Percentiles rank a stretch among this genome's conserved stretches.
These are phyloP conservation scores for Drosophila bipectinata DNA, from an alignment of 1,140 invertebrate species.

Conservation along the genomic window DNA sequence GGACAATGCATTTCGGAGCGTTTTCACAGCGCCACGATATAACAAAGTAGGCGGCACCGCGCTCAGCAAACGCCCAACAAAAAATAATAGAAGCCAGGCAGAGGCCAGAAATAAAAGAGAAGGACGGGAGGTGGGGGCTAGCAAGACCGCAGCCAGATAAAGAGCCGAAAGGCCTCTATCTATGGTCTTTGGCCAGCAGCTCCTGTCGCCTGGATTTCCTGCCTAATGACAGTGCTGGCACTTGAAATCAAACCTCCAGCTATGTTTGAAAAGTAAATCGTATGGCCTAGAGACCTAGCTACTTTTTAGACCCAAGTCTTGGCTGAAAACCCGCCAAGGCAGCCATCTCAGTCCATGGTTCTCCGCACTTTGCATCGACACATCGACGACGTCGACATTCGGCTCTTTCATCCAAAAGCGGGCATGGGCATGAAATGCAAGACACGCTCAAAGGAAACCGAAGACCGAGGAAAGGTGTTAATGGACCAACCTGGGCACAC, in stretches of 20 bases:
- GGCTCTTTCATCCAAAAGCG: conserved; percentile 29
- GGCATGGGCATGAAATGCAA: conserved; percentile 36
- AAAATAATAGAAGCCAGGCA: background rate
- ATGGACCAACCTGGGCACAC: conserved; percentile 17
- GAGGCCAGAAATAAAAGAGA: background rate
- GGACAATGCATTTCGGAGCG: conserved; percentile 52
- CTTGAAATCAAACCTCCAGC: background rate
- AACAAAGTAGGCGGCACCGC: conserved; percentile 51
- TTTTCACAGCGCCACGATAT: conserved; percentile 53
- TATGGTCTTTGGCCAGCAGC: conserved; percentile 15
- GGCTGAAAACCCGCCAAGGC: background rate
- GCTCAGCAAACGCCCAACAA: conserved; percentile 23
- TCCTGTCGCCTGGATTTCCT: background rate
- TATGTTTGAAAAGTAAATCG: no score
- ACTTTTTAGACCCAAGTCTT: background rate
- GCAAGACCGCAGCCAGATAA: conserved; percentile 7
- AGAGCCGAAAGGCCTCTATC: background rate
- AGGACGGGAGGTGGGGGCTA: background rate
- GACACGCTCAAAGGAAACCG: conserved; percentile 46
- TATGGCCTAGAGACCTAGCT: no score
- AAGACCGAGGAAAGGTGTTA: conserved; percentile 33
- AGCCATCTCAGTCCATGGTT: background rate
- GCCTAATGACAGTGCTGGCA: conserved; percentile 1
- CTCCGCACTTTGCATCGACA: conserved; percentile 18
- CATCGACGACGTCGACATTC: conserved; percentile 28